A percentile compares a stretch with the other conserved stretches of the same genome.
These are phyloP conservation scores for Lasiurus cinereus DNA, from an alignment of 2,113 vertebrate genomes.

Conservation along the genomic window DNA sequence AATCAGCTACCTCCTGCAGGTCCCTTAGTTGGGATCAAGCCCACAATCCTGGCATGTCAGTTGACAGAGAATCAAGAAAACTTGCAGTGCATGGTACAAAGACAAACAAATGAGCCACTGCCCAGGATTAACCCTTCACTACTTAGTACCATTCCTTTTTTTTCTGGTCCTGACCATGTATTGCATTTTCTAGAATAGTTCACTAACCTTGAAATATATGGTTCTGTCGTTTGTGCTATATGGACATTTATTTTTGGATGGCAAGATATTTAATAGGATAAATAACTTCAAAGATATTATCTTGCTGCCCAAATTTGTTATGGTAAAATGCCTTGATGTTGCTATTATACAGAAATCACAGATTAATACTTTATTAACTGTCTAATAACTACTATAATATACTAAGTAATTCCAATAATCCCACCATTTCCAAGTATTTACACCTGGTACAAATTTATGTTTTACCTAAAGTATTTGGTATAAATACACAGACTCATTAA, in stretches of 20 bases:
- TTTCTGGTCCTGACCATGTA: not conserved
- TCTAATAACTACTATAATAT: not conserved
- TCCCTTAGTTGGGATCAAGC: not conserved
- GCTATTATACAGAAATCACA: not conserved
- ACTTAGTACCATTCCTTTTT: not conserved
- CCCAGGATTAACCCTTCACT: not conserved
- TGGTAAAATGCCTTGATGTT: not conserved
- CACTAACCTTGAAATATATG: not conserved
- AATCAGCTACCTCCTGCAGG: not conserved
- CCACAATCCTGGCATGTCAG: not conserved
- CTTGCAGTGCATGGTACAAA: not conserved
- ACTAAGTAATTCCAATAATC: not conserved
- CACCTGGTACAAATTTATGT: not conserved
- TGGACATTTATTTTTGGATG: not conserved
- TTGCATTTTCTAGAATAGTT: not conserved
- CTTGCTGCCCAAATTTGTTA: not conserved
- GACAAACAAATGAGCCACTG: not conserved
- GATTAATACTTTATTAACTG: not conserved
- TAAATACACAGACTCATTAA: not conserved
- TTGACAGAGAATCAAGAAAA: not conserved
- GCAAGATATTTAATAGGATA: not conserved
- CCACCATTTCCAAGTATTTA: not conserved
- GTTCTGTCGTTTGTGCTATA: not conserved
- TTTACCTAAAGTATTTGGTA: conserved; percentile 28
- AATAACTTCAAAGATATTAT: not conserved